Percentiles rank a stretch among this genome's conserved stretches.
Conservation (phyloP, 2,113 vertebrate species). For the Bujurquina vittata region DNA sequence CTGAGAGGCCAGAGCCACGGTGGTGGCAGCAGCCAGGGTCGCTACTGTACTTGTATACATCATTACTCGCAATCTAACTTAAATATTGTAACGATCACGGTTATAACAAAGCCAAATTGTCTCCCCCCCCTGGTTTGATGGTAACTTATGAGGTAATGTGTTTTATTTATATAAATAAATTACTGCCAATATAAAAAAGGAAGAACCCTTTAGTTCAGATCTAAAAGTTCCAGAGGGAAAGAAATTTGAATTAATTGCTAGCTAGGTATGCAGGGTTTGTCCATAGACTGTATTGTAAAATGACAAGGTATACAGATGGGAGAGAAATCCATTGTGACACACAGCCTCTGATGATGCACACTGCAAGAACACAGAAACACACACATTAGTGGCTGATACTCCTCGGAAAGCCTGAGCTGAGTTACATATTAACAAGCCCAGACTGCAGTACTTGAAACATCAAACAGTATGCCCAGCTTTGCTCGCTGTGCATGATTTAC, state of each 20-base stretch:
- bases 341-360: conserved; percentile 72
- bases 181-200: not conserved
- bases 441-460: not conserved
- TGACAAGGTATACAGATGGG: conserved; percentile 46
- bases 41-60: conserved; percentile 73
- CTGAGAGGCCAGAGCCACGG: conserved; percentile 47
- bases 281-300: conserved; percentile 67
- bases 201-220: conserved; percentile 33
- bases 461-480: not conserved
- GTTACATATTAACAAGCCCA: conserved; percentile 35
- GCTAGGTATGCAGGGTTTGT: conserved; percentile 64
- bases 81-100: not conserved
- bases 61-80: not conserved
- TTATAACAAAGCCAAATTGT: conserved; percentile 30
- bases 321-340: conserved; percentile 80
- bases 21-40: conserved; percentile 61
- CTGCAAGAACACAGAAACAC: conserved; percentile 72
- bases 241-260: conserved; percentile 75
- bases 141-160: conserved; percentile 64
- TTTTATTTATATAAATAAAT: conserved; percentile 37
- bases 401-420: not conserved
- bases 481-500: conserved; percentile 22
- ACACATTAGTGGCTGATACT: not conserved
- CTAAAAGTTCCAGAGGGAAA: conserved; percentile 19
- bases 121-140: not conserved